Conservation (phyloP, 2,113 vertebrate genomes). For the Mastomys natalensis region DNA sequence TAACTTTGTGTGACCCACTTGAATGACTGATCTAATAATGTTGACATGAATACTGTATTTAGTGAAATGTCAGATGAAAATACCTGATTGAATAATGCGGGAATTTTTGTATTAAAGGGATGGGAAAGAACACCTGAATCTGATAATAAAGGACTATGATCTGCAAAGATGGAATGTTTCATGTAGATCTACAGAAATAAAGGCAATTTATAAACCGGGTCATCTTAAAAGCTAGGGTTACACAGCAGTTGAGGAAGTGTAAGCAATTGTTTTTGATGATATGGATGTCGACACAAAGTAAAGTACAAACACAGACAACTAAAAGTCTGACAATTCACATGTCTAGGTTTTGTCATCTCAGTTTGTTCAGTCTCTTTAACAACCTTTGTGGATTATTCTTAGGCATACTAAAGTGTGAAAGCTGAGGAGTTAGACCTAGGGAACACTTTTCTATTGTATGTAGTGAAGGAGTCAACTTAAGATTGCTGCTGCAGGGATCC, state of each 20-base stretch:
- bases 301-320: slow-evolving; percentile 40
- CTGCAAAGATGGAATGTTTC: slow-evolving; percentile 71
- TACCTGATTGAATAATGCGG: slow-evolving; percentile 38
- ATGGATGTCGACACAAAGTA: slow-evolving; percentile 47
- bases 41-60: slow-evolving; percentile 66
- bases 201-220: slow-evolving; percentile 63
- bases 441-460: neutral
- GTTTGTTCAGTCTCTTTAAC: neutral
- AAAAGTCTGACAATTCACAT: slow-evolving; percentile 36
- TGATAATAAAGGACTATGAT: slow-evolving; percentile 77
- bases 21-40: slow-evolving; percentile 61
- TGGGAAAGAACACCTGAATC: slow-evolving; percentile 68
- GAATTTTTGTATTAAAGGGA: slow-evolving; percentile 76
- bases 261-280: slow-evolving; percentile 1
- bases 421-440: neutral
- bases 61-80: slow-evolving; percentile 72
- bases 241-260: slow-evolving; percentile 16
- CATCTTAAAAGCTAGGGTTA: slow-evolving; percentile 58
- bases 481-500: neutral
- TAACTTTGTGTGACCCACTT: slow-evolving; percentile 49
- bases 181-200: slow-evolving; percentile 75
- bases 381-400: neutral
- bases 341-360: slow-evolving; percentile 16
- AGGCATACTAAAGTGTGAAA: neutral
- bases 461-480: neutral